Percentiles rank a stretch among this genome's conserved stretches.
phyloP scores from a whole-genome alignment of 2,888 invertebrate genomes.

The Drosophila paracracens region DNA sequence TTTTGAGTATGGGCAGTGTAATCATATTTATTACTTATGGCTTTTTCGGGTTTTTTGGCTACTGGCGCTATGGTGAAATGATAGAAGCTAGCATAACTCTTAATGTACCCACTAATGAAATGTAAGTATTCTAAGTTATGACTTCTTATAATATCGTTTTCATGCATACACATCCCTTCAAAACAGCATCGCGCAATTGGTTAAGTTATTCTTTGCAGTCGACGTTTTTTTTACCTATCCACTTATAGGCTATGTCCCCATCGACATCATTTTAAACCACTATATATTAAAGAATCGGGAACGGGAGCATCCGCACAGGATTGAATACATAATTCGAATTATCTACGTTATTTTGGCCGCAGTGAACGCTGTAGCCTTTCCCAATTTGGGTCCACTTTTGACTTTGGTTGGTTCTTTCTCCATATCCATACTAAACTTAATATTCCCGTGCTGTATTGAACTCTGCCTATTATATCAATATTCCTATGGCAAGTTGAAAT shows the following conservation, averaged over 20 bases:
- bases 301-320: background rate
- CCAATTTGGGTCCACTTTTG: slow-evolving; percentile 52
- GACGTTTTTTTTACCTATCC: slow-evolving; percentile 96
- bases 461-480: slow-evolving; percentile 45
- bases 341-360: slow-evolving; percentile 31
- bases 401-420: slow-evolving; percentile 49
- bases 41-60: slow-evolving; percentile 96
- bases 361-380: slow-evolving; percentile 41
- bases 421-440: slow-evolving; percentile 55
- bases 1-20: slow-evolving; percentile 92
- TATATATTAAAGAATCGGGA: slow-evolving; percentile 12
- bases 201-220: slow-evolving; percentile 91
- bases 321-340: slow-evolving; percentile 41
- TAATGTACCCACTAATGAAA: slow-evolving; percentile 90
- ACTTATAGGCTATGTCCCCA: slow-evolving; percentile 97
- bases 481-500: slow-evolving; percentile 34
- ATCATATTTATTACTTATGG: slow-evolving; percentile 92
- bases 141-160: background rate
- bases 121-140: slow-evolving; percentile 86
- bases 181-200: slow-evolving; percentile 90
- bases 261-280: slow-evolving; percentile 93
- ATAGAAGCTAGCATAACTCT: slow-evolving; percentile 93
- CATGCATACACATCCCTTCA: background rate
- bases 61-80: slow-evolving; percentile 90
- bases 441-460: slow-evolving; percentile 54